Evolutionary conservation across 1,140 invertebrate species (phyloP), one percentile per base, ranked within the genome.

Genomic region (Bathynomus jamesi): DNA sequence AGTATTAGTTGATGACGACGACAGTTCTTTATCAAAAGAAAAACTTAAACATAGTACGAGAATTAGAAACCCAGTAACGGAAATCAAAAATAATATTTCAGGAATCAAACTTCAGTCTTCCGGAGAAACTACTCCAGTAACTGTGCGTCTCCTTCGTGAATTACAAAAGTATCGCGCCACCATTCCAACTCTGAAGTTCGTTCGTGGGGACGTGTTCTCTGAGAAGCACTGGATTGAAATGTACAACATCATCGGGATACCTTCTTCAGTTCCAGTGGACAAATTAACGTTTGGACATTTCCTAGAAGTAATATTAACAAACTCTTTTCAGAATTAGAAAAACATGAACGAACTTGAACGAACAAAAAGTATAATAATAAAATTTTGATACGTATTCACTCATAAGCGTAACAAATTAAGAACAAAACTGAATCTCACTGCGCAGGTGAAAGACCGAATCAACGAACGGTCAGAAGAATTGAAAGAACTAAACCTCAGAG

Each of bases 151-250:
- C n/a, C 83, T 90, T 76, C 87, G 90, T 79, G 91, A 93, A 80
- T 86, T 94, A 62, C 87, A 91, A 53, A 87, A 86, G 60, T 87
- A 85, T 80, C 84, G 84, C 81, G 83, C 84, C 76, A 69, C 88
- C 83, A 79, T 91, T 82, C 83, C 87, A 74, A 84, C 83, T 76
- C 78, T 86, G 75, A 89, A 84, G 80, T 90, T 82, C 82, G 95
- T 79, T 82, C 81, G 91, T 69, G 94, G 95, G 0, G 91, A 95
- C 74, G 89, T 92, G 74, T 90, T 99, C 67, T 93, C 92, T 5
- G 92, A 96, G 62, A 92, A 93, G 74, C 96, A 99, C 80, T 99
- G 97, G 97, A 83, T 89, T 11, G 92, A 98, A 81, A 85, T 98
- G 72, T 95, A 91, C 80, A 84, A 87, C 28, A 80, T 98, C 8